Conservation (phyloP, 2,797 vertebrate genomes). For the Poeciliopsis gracilis region DNA sequence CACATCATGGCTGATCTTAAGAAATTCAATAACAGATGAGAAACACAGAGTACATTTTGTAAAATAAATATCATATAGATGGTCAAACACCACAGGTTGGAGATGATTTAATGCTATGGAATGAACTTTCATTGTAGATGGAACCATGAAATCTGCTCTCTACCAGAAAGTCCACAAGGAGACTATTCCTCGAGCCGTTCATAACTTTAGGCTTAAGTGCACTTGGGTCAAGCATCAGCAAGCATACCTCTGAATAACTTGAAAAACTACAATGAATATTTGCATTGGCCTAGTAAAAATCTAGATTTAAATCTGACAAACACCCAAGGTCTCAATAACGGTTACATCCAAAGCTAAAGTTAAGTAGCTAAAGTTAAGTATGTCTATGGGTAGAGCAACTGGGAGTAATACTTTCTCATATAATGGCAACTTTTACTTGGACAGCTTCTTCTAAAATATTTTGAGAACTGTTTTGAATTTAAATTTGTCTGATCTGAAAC, state of each 20-base stretch:
- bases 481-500: neutral
- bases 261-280: neutral
- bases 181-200: neutral
- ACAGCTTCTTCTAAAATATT: neutral
- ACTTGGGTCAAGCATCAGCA: neutral
- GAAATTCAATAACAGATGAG: neutral
- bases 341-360: neutral
- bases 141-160: neutral
- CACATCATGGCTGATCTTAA: neutral
- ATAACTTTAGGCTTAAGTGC: neutral
- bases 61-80: neutral
- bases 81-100: neutral
- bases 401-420: neutral
- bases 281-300: neutral
- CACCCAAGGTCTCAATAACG: neutral
- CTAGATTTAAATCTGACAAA: neutral
- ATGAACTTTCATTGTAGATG: neutral
- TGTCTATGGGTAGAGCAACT: neutral
- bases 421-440: neutral
- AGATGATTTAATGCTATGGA: neutral
- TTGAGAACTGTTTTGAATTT: neutral
- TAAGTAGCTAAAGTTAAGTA: neutral
- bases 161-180: neutral
- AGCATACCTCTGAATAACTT: neutral
- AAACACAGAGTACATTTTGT: neutral